Percentiles rank a stretch among this genome's conserved stretches.
These are phyloP conservation scores for Ormyrus rosae DNA, from an alignment of 2,888 invertebrate species.

Conservation along the genomic window DNA sequence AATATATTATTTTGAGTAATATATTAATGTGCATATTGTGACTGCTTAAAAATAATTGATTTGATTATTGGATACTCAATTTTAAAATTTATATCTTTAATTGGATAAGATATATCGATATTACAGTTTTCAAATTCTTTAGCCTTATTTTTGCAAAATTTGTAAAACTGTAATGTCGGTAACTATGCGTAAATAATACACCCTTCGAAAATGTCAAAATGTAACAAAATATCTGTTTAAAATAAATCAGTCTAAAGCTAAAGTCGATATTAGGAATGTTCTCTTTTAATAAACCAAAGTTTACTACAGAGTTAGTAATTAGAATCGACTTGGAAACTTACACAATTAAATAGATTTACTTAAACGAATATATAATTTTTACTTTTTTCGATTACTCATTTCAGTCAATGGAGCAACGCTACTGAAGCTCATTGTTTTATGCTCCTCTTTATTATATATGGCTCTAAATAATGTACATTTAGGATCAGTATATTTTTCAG, in stretches of 20 bases:
- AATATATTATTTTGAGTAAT: too few relatives aligned
- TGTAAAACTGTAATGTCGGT: background rate
- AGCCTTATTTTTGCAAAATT: background rate
- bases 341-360: conserved; percentile 42
- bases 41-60: too few relatives aligned
- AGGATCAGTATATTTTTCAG: conserved; percentile 42
- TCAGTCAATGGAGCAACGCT: conserved; percentile 38
- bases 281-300: conserved; percentile 35
- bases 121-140: too few relatives aligned
- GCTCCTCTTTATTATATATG: conserved; percentile 27
- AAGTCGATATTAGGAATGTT: conserved; percentile 53
- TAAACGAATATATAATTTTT: conserved; percentile 44
- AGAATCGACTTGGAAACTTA: conserved; percentile 24
- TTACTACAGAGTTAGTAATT: conserved; percentile 35
- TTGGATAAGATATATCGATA: too few relatives aligned
- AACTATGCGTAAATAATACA: background rate
- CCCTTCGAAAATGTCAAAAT: background rate
- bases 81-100: too few relatives aligned
- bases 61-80: too few relatives aligned
- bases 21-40: too few relatives aligned
- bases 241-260: conserved; percentile 45
- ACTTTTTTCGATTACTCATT: background rate
- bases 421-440: conserved; percentile 20
- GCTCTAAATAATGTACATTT: conserved; percentile 49
- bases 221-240: conserved; percentile 21